Evolutionary conservation across 1,140 invertebrate species (phyloP), one percentile per base, ranked within the genome.

Genomic region (Tenebrio molitor): DNA sequence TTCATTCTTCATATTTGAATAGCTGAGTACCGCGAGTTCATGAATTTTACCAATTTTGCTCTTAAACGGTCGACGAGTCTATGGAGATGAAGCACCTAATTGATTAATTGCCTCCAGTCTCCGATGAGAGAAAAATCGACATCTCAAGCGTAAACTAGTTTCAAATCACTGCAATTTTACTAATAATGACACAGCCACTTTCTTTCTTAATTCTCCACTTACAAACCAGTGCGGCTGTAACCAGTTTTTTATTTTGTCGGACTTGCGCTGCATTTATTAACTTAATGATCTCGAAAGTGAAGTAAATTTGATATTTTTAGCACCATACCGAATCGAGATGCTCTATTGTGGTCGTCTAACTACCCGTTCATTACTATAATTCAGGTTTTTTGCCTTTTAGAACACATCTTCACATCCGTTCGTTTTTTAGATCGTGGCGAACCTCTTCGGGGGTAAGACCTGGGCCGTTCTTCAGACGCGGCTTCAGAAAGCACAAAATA

Each of bases 21-120:
- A n/a, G n/a, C 25, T 58, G 23, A 23, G 50, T 58, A 29, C 12
- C 14, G n/a, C 50, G 29, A 25, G 50, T 58, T 58, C 50, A 58
- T 58, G 50, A 29, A 50, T 50, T 50, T 50, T 17, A 23, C 44
- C 19, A 10, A 50, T 58, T 10, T 29, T 12, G 15, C n/a, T 58
- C 21, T 58, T 58, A 58, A 58, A 29, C 50, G 50, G 50, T 58
- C n/a, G n/a, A n/a, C n/a, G n/a, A n/a, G n/a, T n/a, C n/a, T n/a
- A n/a, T n/a, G n/a, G n/a, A n/a, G n/a, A n/a, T n/a, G n/a, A n/a
- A n/a, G n/a, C n/a, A 10, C 21, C 10, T 29, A 29, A 12, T 58
- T 29, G 50, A n/a, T 29, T 58, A 58, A 58, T 25, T 58, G 15
- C 50, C 12, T 58, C 23, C 50, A 29, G 15, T 58, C n/a, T n/a